A percentile compares a stretch with the other conserved stretches of the same genome.
Evolutionary conservation across 2,797 vertebrate genomes (phyloP).

Genomic region (Sciurus vulgaris): DNA sequence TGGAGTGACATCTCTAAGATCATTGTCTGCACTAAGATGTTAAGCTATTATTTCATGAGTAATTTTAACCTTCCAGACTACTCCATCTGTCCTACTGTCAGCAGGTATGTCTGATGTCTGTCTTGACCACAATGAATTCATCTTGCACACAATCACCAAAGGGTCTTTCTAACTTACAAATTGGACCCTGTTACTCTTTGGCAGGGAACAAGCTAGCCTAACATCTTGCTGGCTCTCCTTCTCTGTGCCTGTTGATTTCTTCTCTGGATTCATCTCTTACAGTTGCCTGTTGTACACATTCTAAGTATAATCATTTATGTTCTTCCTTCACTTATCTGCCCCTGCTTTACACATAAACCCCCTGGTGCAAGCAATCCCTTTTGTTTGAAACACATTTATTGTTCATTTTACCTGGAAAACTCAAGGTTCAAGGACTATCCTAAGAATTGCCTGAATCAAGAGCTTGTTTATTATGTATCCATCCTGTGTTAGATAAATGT

Average conservation of each 20-base stretch:
- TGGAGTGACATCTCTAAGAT: background rate
- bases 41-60: background rate
- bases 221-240: background rate
- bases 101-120: background rate
- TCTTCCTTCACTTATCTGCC: background rate
- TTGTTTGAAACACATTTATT: background rate
- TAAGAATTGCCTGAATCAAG: background rate
- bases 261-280: background rate
- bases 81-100: background rate
- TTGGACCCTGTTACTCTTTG: background rate
- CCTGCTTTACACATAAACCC: background rate
- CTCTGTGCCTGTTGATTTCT: fast-evolving
- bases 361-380: fast-evolving
- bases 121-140: background rate
- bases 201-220: background rate
- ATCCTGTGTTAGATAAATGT: background rate
- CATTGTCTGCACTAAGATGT: background rate
- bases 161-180: background rate
- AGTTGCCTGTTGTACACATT: background rate
- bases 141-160: background rate
- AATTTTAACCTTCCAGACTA: background rate
- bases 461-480: background rate
- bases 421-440: background rate
- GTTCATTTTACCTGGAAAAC: background rate
- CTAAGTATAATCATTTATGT: too few relatives aligned